Evolutionary conservation across 2,797 vertebrate species (phyloP), one percentile per base, ranked within the genome.

Genomic region (Manis javanica): DNA sequence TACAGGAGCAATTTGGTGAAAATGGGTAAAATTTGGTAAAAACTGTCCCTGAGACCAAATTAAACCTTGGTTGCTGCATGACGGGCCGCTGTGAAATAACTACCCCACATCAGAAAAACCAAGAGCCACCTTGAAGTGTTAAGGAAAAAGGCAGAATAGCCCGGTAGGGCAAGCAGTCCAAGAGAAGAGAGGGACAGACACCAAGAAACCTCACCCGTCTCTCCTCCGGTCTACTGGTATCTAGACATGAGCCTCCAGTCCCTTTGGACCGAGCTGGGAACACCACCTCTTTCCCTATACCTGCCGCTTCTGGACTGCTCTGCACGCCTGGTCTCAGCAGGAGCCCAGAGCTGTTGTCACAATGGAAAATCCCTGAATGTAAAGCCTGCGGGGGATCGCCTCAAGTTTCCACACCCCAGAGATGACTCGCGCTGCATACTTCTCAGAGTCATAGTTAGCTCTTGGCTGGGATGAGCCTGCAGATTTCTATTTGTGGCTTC

Each of bases 361-460:
- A 15, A 26, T 93, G 91, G 96, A 97, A 97, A 96, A 55, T 94
- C 82, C 88, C 94, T 42, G 46, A 69, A 49, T 26, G 5, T 19
- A 14, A 86, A 87, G 63, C 57, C 86, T 18, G 0, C 53, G 46
- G 85, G 87, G 82, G 78, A 90, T 89, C 83, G 11, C 86, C 88
- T 91, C 83, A 53, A 92, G 68, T 89, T 97, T 94, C 86, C 96
- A 96, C 49, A 59, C 75, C 86, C 74, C 31, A 19, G 86, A 55
- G 55, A 63, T 94, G 81, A 90, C 92, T 91, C 0, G 4, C 23
- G 42, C 37, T 74, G 26, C 31, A 0, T 37, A 53, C 37, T 81
- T 85, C 69, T 90, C 68, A 39, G 26, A 69, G 31, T 26, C 55
- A 29, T 42, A 18, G 57, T 75, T 72, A 87, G 37, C 74, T 24